Percentiles rank a stretch among this genome's conserved stretches.
Evolutionary conservation across 2,113 vertebrate genomes (phyloP).

Genomic region (Telmatochromis bifrenatus): DNA sequence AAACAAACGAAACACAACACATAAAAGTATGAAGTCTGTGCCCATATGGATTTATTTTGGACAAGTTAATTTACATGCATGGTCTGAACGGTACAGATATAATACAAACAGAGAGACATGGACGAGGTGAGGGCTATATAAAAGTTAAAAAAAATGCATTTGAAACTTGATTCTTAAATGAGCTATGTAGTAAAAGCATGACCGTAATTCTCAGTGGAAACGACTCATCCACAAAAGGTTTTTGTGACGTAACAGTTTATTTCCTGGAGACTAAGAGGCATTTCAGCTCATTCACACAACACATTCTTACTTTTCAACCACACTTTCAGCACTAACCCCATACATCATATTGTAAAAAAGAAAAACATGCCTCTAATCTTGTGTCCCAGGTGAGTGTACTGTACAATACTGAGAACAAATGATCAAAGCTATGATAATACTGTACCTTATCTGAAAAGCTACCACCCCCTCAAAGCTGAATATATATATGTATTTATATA

Average conservation of each 20-base stretch:
- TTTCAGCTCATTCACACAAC: not conserved
- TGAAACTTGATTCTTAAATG: conserved; percentile 4
- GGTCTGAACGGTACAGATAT: conserved; percentile 55
- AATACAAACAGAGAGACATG: conserved; percentile 51
- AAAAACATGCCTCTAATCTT: not conserved
- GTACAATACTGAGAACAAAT: conserved; percentile 46
- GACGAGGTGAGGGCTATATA: conserved; percentile 41
- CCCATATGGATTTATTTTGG: conserved; percentile 56
- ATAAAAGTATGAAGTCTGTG: conserved; percentile 7
- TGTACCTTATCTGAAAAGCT: conserved; percentile 47
- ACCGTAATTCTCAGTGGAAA: conserved; percentile 29
- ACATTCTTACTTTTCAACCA: not conserved
- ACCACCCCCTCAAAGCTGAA: conserved; percentile 22
- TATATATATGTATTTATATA: fast-evolving
- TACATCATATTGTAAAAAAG: not conserved
- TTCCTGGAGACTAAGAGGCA: not conserved
- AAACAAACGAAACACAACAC: conserved; percentile 1
- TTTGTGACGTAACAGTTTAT: not conserved
- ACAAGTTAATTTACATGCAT: conserved; percentile 56
- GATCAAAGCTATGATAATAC: conserved; percentile 42
- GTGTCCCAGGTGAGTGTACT: conserved; percentile 11
- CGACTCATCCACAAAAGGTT: not conserved
- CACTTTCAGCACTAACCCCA: not conserved
- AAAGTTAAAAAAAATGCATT: conserved; percentile 7
- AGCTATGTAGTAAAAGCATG: conserved; percentile 29